Base-by-base conservation (phyloP, 2,113 vertebrate genomes). In the Coturnix japonica region DNA sequence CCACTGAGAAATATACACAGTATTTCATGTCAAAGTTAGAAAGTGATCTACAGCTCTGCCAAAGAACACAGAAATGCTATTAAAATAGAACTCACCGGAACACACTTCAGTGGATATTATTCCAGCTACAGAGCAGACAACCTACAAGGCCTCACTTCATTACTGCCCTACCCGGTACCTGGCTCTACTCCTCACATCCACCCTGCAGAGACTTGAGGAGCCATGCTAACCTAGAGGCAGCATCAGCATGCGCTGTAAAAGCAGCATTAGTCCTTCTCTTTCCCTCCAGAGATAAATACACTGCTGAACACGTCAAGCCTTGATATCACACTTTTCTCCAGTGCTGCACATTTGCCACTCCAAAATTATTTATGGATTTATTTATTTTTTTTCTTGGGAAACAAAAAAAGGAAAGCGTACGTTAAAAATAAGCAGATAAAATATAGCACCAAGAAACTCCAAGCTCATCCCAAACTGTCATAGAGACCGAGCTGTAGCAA, bases 51-150 rank as follows among this genome's bases (percentile, higher is more conserved):
- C 20, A 85, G 39, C 76, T 47, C 64, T 85, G 67, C 64, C 77
- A 91, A 92, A 85, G 60, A 82, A 84, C 60, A 81, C 39, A 49
- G 13, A 91, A 89, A 73, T 22, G 49, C 33, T 81, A 73, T n/a
- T 79, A 85, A 77, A 83, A 61, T 30, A 91, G 47, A 70, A 61
- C 6, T 41, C 69, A 90, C 30, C 21, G 61, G 35, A 95, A 56
- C 16, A 39, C 9, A 66, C 53, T 30, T 72, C 13, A 49, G 31
- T 4, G 44, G 44, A 46, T 53, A 37, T 49, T 72, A 53, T 33
- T 88, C 35, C 47, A 74, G 11, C 1, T n/a, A 35, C 41, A 35
- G 31, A 59, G 33, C 57, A 44, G n/a, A 57, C 13, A 59, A 31
- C 18, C 19, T 51, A 30, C 49, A 41, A 81, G 59, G 21, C 80